These are phyloP conservation scores for Thaleichthys pacificus DNA, from an alignment of 2,797 vertebrate genomes.

Conservation along the genomic window DNA sequence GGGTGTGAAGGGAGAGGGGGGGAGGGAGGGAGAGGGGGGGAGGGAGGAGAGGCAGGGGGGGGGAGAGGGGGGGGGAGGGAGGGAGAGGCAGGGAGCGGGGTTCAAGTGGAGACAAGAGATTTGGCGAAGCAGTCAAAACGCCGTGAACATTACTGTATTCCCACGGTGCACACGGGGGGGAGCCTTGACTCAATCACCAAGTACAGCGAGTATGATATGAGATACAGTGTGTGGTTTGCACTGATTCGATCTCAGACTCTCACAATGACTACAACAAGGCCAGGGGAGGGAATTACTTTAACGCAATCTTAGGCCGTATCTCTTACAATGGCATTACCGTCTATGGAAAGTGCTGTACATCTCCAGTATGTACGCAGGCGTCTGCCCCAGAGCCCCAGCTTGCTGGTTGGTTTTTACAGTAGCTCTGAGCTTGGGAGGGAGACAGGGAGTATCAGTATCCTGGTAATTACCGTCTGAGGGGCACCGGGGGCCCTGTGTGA, in stretches of 20 bases:
- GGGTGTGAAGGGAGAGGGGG: constrained; percentile 30
- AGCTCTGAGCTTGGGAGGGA: constrained; percentile 60
- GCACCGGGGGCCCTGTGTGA: constrained; percentile 77
- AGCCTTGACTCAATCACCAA: background rate
- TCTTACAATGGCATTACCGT: constrained; percentile 38
- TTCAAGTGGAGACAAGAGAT: background rate
- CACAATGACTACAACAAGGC: constrained; percentile 55
- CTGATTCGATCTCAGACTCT: constrained; percentile 52
- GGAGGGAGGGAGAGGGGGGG: too few species aligned
- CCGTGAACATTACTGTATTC: background rate
- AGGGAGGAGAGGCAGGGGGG: too few species aligned
- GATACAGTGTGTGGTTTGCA: constrained; percentile 44
- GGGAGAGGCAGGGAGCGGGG: constrained; percentile 4
- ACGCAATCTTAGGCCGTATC: constrained; percentile 47
- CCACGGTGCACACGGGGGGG: background rate
- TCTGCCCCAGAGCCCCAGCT: constrained; percentile 56
- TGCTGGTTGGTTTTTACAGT: constrained; percentile 63
- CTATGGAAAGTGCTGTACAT: constrained; percentile 16
- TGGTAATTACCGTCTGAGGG: constrained; percentile 80
- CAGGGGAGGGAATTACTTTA: constrained; percentile 61
- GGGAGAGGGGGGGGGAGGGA: constrained; percentile 29
- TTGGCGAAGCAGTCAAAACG: background rate
- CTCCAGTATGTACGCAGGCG: constrained; percentile 49
- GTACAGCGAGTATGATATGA: background rate
- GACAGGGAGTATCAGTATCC: constrained; percentile 70